A percentile compares a stretch with the other conserved stretches of the same genome.
phyloP scores from a whole-genome alignment of 1,140 invertebrate species.

The Calliopsis andreniformis region DNA sequence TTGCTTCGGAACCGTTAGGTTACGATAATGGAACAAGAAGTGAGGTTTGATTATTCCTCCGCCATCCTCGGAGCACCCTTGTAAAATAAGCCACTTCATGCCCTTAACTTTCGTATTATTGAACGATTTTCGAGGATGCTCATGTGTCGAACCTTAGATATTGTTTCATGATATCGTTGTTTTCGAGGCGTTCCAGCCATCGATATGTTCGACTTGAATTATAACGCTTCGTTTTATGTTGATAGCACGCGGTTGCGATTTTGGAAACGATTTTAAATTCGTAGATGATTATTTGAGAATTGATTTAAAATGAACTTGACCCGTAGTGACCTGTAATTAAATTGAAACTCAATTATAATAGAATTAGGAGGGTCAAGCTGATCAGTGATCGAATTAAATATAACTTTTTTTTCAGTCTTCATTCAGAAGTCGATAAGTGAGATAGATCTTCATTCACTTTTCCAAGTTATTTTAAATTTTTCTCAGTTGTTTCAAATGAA shows the following conservation, averaged over 20 bases:
- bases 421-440: no score
- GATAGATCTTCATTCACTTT: no score
- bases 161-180: constrained; percentile 16
- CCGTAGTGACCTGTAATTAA: no score
- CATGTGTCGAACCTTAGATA: constrained; percentile 13
- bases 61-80: background rate
- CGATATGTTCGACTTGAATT: background rate
- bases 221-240: background rate
- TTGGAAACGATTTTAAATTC: background rate
- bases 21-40: constrained; percentile 42
- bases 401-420: no score
- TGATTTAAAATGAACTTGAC: no score
- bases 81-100: constrained; percentile 8
- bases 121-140: constrained; percentile 26
- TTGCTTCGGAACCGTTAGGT: constrained; percentile 54
- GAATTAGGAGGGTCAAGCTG: no score
- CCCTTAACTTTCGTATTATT: constrained; percentile 50
- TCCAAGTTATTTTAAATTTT: no score
- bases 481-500: no score
- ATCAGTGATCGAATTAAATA: no score
- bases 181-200: background rate
- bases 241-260: background rate
- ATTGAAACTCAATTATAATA: no score
- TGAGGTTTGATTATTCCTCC: constrained; percentile 60
- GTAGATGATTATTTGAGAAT: no score